Base-by-base conservation (phyloP, 2,113 vertebrate species). In the Mirza zaza region DNA sequence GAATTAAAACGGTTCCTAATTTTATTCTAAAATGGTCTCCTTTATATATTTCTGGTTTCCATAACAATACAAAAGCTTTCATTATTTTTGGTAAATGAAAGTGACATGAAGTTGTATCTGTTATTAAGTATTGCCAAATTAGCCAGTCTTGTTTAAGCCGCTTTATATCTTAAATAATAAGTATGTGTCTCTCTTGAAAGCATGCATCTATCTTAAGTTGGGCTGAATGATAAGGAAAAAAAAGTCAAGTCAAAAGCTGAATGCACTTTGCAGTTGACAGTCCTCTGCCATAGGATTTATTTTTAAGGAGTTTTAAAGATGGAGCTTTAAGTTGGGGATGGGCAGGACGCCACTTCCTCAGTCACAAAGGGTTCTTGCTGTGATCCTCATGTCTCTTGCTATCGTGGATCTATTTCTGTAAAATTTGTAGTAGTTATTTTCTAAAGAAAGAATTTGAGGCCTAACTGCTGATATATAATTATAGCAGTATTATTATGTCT, bases 401-500 rank as follows among this genome's bases (percentile, higher is more conserved):
- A 94, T 96, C 83, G 80, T 96, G 73, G 34, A 86, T 93, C 92
- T 97, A 92, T 97, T 97, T 89, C 88, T 70, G 39, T 92, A 91
- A 94, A 86, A 48, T 52, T 88, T 94, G 34, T 90, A 97, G 95
- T 96, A 89, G 50, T 63, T 94, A 95, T 94, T 97, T 97, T 96
- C 96, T 88, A 92, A 92, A 97, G 97, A 96, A 94, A 87, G 94
- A 86, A 92, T 50, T 76, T 73, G 76, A 90, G 85, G 90, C 59
- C 96, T 67, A 86, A 81, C 81, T 79, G 90, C 59, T 94, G 67
- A 39, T 82, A 83, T 95, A n/a, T 96, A 97, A 97, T 97, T 97
- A 97, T 12, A 91, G 77, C 39, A 32, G 27, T 70, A 63, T 91
- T 70, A 92, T 95, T 90, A 79, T 77, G 55, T 68, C 39, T 96